Conservation (phyloP, 2,888 invertebrate genomes). For the Drosophila merina region DNA sequence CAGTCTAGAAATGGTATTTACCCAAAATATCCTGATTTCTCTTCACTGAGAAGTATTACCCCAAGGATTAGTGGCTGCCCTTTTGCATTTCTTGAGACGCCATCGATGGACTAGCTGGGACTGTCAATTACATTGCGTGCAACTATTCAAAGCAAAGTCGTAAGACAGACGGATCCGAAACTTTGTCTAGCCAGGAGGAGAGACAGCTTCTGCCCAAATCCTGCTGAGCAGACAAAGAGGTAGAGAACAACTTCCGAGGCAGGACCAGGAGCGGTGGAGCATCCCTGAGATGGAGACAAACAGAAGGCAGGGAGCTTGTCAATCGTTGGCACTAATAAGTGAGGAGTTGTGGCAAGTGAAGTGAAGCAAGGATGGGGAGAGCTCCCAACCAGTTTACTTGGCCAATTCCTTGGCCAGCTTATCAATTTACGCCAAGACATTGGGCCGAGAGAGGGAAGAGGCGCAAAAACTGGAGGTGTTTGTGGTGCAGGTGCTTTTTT, state of each 20-base stretch:
- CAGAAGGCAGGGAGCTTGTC: conserved; percentile 61
- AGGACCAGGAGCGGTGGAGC: conserved; percentile 16
- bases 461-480: conserved; percentile 17
- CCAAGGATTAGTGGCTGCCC: not conserved
- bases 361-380: not conserved
- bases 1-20: too few relatives aligned
- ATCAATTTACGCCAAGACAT: conserved; percentile 71
- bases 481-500: conserved; percentile 60
- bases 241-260: not conserved
- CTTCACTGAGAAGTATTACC: too few relatives aligned
- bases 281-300: conserved; percentile 13
- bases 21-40: too few relatives aligned
- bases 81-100: conserved; percentile 1
- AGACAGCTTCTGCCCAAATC: conserved; percentile 6
- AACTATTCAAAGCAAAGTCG: conserved; percentile 50
- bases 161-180: conserved; percentile 22
- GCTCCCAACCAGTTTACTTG: conserved; percentile 54
- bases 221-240: conserved; percentile 1
- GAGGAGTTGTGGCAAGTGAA: conserved; percentile 10
- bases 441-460: conserved; percentile 7
- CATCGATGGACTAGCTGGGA: not conserved
- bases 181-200: conserved; percentile 43
- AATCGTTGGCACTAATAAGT: conserved; percentile 68
- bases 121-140: conserved; percentile 71
- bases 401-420: conserved; percentile 58